Evolutionary conservation across 1,140 invertebrate genomes (phyloP).

Genomic region (Scylla paramamosain): DNA sequence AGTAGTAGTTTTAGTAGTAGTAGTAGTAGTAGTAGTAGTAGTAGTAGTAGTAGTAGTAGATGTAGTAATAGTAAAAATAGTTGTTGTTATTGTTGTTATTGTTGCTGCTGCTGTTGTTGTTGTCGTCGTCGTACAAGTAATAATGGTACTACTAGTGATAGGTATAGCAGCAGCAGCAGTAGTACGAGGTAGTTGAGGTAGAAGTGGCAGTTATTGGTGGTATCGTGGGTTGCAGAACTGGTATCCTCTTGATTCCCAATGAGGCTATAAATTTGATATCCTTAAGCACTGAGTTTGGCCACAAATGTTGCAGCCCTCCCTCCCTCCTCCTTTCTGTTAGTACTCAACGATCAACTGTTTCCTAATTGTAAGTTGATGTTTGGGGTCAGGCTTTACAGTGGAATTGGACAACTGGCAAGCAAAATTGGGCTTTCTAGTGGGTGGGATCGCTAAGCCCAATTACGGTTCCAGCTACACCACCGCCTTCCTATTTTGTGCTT

Average conservation of each 20-base stretch:
- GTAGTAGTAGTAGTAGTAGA: too few relatives aligned
- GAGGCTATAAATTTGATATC: neutral
- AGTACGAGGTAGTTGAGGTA: neutral
- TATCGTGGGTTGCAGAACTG: neutral
- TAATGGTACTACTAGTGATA: too few relatives aligned
- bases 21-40: too few relatives aligned
- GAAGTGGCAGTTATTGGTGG: too few relatives aligned
- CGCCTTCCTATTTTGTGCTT: neutral
- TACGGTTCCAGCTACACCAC: neutral
- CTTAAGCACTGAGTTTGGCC: neutral
- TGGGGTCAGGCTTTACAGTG: conserved; percentile 37
- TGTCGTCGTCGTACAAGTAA: too few relatives aligned
- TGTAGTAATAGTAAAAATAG: neutral
- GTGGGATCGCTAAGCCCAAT: neutral
- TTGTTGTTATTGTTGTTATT: too few relatives aligned
- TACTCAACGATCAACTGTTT: conserved; percentile 17
- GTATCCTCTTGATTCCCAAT: neutral
- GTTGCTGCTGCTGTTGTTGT: too few relatives aligned
- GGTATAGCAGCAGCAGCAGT: neutral
- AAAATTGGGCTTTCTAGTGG: neutral
- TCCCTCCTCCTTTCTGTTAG: neutral
- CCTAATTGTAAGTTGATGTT: conserved; percentile 41
- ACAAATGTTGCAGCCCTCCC: neutral
- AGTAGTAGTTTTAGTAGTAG: too few relatives aligned
- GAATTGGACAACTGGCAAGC: conserved; percentile 38